These are phyloP conservation scores for Enteromius viviparus DNA, from an alignment of 2,797 vertebrate species.

Conservation along the genomic window DNA sequence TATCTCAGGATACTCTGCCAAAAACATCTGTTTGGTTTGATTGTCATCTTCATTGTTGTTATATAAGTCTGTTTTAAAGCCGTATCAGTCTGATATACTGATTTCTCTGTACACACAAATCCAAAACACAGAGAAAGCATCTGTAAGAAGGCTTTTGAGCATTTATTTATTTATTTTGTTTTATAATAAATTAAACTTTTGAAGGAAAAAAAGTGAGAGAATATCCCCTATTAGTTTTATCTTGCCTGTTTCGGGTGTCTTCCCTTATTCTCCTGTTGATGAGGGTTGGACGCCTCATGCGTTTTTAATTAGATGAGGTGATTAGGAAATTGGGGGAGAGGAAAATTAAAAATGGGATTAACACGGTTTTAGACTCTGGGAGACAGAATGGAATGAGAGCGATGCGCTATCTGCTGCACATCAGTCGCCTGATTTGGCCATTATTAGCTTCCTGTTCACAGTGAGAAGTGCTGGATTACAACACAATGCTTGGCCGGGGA, in stretches of 20 bases:
- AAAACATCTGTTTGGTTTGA: background rate
- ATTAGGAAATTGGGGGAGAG: constrained; percentile 65
- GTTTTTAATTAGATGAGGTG: constrained; percentile 73
- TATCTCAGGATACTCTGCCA: background rate
- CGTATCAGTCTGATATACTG: no score
- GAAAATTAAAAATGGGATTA: constrained; percentile 75
- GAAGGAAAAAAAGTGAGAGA: background rate
- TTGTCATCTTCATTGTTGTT: no score
- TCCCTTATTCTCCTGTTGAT: constrained; percentile 16
- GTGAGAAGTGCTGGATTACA: constrained; percentile 62
- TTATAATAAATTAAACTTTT: background rate
- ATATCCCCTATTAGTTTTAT: background rate
- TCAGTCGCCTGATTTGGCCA: constrained; percentile 67
- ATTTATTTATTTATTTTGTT: no score
- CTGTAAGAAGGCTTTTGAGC: no score
- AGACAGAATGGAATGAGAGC: constrained; percentile 63
- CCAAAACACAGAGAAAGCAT: no score
- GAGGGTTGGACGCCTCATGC: constrained; percentile 22
- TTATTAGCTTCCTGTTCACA: constrained; percentile 63
- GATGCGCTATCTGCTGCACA: constrained; percentile 50
- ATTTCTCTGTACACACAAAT: no score
- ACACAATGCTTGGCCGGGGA: constrained; percentile 29
- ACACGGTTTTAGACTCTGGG: constrained; percentile 65
- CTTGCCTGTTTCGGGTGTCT: constrained; percentile 25
- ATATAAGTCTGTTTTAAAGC: no score